Evolutionary conservation across 2,113 vertebrate genomes (phyloP).

Genomic region (Thinocorus orbignyianus): DNA sequence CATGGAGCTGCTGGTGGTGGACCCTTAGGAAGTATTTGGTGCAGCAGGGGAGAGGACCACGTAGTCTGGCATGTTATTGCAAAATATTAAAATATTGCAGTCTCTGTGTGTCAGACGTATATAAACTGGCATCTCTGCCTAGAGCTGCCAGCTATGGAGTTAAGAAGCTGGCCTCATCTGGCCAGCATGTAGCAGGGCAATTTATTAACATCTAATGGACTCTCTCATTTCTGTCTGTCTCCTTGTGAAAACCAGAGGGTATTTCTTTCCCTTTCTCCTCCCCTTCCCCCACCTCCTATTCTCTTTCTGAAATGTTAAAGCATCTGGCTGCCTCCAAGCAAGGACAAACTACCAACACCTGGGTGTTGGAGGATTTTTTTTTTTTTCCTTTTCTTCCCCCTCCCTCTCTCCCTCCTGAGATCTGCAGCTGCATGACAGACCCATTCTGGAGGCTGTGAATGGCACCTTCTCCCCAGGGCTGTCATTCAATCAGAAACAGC

Average conservation of each 20-base stretch:
- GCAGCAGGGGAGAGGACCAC: not conserved
- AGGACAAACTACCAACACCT: conserved; percentile 40
- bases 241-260: not conserved
- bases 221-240: conserved; percentile 11
- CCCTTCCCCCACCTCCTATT: not conserved
- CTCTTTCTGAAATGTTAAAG: not conserved
- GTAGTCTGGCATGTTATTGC: not conserved
- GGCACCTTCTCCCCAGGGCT: conserved; percentile 21
- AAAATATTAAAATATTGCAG: not conserved
- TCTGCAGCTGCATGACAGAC: conserved; percentile 22
- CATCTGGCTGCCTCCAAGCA: conserved; percentile 44
- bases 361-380: not conserved
- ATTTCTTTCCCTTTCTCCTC: not conserved
- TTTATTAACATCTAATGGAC: conserved; percentile 45
- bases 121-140: not conserved
- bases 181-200: not conserved
- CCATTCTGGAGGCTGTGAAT: not conserved
- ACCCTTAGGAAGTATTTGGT: not conserved
- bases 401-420: not conserved
- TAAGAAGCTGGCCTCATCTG: not conserved
- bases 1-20: rapidly evolving
- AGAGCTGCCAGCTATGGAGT: not conserved
- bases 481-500: conserved; percentile 41
- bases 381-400: no score
- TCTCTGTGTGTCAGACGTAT: not conserved